A percentile compares a stretch with the other conserved stretches of the same genome.
Conservation (phyloP, 2,113 vertebrate genomes). For the Coptodon rendalli region DNA sequence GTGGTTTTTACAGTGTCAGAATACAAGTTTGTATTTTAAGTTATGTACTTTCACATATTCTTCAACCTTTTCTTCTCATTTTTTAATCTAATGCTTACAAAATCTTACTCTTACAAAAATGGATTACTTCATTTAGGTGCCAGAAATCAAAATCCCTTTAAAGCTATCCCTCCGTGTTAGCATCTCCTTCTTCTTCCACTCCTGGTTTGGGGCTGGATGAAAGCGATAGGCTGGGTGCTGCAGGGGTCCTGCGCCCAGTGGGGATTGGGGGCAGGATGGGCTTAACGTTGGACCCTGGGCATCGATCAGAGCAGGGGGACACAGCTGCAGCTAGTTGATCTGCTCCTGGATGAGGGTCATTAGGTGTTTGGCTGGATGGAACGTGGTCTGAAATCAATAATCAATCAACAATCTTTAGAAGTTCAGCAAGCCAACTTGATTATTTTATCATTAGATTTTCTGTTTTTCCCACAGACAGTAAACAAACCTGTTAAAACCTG, state of each 20-base stretch:
- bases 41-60: neutral
- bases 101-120: neutral
- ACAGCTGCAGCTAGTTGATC: neutral
- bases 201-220: neutral
- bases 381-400: slow-evolving; percentile 10
- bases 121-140: neutral
- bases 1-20: neutral
- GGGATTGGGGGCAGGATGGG: slow-evolving; percentile 83
- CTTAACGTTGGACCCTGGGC: slow-evolving; percentile 68
- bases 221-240: neutral
- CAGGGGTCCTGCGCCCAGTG: slow-evolving; percentile 55
- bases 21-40: neutral
- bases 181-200: neutral
- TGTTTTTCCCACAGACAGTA: neutral
- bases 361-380: slow-evolving; percentile 1
- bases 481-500: neutral
- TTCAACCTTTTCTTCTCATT: neutral
- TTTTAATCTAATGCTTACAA: neutral
- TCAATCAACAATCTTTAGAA: neutral
- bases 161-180: neutral
- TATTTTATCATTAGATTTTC: neutral
- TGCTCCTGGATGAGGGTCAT: neutral
- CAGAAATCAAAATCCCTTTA: neutral
- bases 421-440: neutral
- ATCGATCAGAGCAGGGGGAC: slow-evolving; percentile 1